Evolutionary conservation across 2,113 vertebrate species (phyloP).

Genomic region (human (Homo sapiens)): DNA sequence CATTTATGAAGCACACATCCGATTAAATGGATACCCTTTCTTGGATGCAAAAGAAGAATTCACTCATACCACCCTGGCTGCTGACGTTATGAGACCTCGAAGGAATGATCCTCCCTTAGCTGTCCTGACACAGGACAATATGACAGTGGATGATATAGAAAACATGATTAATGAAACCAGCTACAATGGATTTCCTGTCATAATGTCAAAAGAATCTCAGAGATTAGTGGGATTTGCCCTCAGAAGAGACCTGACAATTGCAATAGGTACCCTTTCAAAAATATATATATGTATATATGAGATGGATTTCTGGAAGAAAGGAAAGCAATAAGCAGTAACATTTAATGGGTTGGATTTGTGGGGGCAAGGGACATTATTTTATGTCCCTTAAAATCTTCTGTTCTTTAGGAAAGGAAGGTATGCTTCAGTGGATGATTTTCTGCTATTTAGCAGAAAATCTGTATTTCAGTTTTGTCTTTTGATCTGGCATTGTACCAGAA

Average conservation of each 20-base stretch:
- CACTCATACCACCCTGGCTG: slow-evolving; percentile 95
- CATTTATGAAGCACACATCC: slow-evolving; percentile 98
- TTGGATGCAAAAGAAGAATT: slow-evolving; percentile 99
- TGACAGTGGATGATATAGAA: slow-evolving; percentile 97
- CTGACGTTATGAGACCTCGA: slow-evolving; percentile 97
- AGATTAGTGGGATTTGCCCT: slow-evolving; percentile 97
- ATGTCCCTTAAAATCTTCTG: not conserved
- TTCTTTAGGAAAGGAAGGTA: not conserved
- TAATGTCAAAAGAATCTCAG: slow-evolving; percentile 98
- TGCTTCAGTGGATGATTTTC: not conserved
- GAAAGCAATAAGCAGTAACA: not conserved
- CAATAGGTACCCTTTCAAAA: slow-evolving; percentile 89
- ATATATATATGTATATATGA: not conserved
- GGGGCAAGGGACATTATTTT: not conserved
- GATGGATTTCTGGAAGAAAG: slow-evolving; percentile 27
- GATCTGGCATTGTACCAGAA: not conserved
- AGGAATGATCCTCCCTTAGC: slow-evolving; percentile 93
- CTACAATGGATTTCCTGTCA: slow-evolving; percentile 98
- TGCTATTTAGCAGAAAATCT: too few relatives aligned
- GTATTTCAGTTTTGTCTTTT: not conserved
- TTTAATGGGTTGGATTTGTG: not conserved
- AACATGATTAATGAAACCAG: slow-evolving; percentile 95
- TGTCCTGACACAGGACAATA: slow-evolving; percentile 97
- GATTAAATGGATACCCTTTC: slow-evolving; percentile 98
- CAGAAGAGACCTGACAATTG: slow-evolving; percentile 98